Conservation (phyloP, 2,888 invertebrate genomes). For the Apamea sordens region DNA sequence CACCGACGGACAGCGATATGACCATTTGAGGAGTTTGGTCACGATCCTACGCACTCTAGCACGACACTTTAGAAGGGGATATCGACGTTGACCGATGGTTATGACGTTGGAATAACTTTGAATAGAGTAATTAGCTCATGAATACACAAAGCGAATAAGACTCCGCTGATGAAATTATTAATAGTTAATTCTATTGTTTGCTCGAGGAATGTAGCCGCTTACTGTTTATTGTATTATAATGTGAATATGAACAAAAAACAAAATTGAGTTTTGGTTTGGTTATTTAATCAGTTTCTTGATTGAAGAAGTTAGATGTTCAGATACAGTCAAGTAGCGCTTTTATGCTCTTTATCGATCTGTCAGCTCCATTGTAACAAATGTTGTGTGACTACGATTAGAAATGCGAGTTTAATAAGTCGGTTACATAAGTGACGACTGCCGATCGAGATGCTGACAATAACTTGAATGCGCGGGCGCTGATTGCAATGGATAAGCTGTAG, state of each 20-base stretch:
- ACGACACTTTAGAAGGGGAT: slow-evolving; percentile 83
- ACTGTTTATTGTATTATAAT: slow-evolving; percentile 75
- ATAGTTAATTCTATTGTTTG: slow-evolving; percentile 78
- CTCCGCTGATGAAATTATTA: slow-evolving; percentile 77
- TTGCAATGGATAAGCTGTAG: slow-evolving; percentile 61
- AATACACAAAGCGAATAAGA: slow-evolving; percentile 83
- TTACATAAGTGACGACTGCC: slow-evolving; percentile 63
- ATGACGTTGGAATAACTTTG: slow-evolving; percentile 89
- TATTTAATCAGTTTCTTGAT: slow-evolving; percentile 49
- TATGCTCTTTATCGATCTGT: slow-evolving; percentile 59
- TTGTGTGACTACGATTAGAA: slow-evolving; percentile 62
- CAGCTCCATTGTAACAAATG: slow-evolving; percentile 61
- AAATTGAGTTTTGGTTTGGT: slow-evolving; percentile 45
- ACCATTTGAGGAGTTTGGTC: slow-evolving; percentile 87
- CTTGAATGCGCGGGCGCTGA: slow-evolving; percentile 56
- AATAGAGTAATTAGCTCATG: slow-evolving; percentile 88
- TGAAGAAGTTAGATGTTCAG: slow-evolving; percentile 51
- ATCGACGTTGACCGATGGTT: slow-evolving; percentile 87
- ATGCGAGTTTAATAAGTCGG: slow-evolving; percentile 50
- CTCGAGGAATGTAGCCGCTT: slow-evolving; percentile 71
- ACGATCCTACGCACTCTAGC: slow-evolving; percentile 83
- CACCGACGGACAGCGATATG: slow-evolving; percentile 82
- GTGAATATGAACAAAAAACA: slow-evolving; percentile 46
- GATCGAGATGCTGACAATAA: slow-evolving; percentile 62
- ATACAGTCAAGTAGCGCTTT: slow-evolving; percentile 58